A percentile compares a stretch with the other conserved stretches of the same genome.
These are phyloP conservation scores for Trypoxylus dichotomus DNA, from an alignment of 1,140 invertebrate species.

Conservation along the genomic window DNA sequence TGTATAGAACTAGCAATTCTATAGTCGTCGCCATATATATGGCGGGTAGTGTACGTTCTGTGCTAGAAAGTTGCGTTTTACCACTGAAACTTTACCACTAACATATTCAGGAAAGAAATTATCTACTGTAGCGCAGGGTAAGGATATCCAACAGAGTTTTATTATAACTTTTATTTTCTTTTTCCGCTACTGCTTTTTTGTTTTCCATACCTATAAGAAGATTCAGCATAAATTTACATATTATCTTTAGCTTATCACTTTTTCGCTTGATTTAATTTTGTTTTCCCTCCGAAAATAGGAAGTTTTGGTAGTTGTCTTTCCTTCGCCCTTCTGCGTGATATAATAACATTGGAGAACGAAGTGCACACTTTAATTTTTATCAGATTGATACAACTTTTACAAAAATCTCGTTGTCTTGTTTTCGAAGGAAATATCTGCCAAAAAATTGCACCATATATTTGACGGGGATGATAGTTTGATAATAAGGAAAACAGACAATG, in stretches of 20 bases:
- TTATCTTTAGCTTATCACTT: background rate
- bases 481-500: no score
- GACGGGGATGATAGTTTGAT: no score
- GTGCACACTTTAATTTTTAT: no score
- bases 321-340: no score
- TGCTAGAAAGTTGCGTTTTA: background rate
- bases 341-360: no score
- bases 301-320: background rate
- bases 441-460: no score
- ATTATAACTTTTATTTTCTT: conserved; percentile 17
- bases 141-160: background rate
- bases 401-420: no score
- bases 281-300: background rate
- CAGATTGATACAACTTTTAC: no score
- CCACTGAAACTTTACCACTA: background rate
- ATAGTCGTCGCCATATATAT: no score
- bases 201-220: background rate
- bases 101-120: background rate
- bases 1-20: no score
- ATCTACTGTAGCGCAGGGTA: background rate
- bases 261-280: conserved; percentile 16
- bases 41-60: background rate
- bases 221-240: conserved; percentile 7
- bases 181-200: background rate
- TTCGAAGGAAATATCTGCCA: no score